Evolutionary conservation across 2,113 vertebrate genomes (phyloP), one percentile per base, ranked within the genome.

Genomic region (Cyphomyrus discorhynchus): DNA sequence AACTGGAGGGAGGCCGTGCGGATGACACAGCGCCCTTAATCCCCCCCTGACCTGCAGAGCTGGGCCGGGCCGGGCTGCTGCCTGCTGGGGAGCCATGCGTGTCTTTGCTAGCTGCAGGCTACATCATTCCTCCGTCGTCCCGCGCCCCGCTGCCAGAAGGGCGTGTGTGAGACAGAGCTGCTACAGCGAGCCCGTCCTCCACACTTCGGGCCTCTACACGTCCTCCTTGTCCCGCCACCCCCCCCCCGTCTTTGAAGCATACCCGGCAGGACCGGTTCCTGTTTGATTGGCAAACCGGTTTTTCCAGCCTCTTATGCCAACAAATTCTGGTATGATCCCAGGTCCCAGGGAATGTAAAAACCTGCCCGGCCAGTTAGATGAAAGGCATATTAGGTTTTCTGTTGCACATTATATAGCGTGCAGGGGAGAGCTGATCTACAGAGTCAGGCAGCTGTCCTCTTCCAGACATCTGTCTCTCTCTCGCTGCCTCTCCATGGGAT

Each of bases 321-420:
- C 96, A 96, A 95, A 96, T 96, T 97, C 96, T 96, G 96, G 96
- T 97, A 96, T 97, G 96, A 96, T 95, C 96, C 96, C 95, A 95
- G 94, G 95, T 96, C 95, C 95, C 95, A 95, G 95, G 96, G 96
- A 96, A 94, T 93, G 95, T 92, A 96, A 92, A 96, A 97, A 97
- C 96, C 96, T 97, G 96, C 95, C 96, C 95, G 94, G 96, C 96
- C 94, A 97, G 96, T 97, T 97, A 96, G 96, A 96, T 96, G 96
- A 97, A 96, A 97, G 95, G 95, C 96, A 91, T 96, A 96, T 97
- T 97, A 96, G 96, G 96, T 97, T 97, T 96, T 96, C 96, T 95
- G 95, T 95, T 96, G 95, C 96, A 95, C 95, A 94, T 95, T 94
- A 83, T 90, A 90, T 88, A 90, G 49, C 27, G 50, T 88, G 87